Evolutionary conservation across 2,888 invertebrate species (phyloP).

Genomic region (Aethes cnicana): DNA sequence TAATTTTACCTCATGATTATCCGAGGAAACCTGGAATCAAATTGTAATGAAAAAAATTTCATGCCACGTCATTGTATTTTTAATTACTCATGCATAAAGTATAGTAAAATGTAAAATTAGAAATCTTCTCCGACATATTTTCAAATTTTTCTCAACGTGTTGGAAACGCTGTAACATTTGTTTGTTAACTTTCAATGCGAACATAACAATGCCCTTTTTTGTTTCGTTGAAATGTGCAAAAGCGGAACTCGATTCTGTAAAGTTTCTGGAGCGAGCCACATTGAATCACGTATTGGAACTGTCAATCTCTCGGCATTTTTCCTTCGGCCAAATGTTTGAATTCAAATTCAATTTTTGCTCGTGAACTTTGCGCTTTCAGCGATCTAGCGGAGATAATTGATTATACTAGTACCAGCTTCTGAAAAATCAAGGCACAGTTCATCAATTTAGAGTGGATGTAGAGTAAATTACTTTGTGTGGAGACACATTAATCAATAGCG

Average conservation of each 20-base stretch:
- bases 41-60: too few relatives aligned
- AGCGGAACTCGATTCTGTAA: slow-evolving; percentile 19
- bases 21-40: too few relatives aligned
- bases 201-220: slow-evolving; percentile 8
- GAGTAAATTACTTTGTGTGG: slow-evolving; percentile 71
- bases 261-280: slow-evolving; percentile 14
- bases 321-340: not conserved
- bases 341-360: slow-evolving; percentile 10
- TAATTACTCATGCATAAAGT: too few relatives aligned
- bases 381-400: slow-evolving; percentile 15
- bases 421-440: slow-evolving; percentile 59
- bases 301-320: slow-evolving; percentile 28
- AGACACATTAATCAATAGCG: slow-evolving; percentile 79
- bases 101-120: too few relatives aligned
- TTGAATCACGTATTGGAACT: slow-evolving; percentile 28
- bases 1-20: too few relatives aligned
- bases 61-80: too few relatives aligned
- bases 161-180: too few relatives aligned
- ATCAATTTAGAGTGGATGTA: slow-evolving; percentile 56
- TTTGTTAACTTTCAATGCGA: slow-evolving; percentile 8
- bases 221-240: slow-evolving; percentile 25
- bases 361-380: not conserved
- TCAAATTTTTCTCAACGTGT: too few relatives aligned
- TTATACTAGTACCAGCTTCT: slow-evolving; percentile 29
- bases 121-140: too few relatives aligned